Conservation (phyloP, 2,888 invertebrate species). For the Ellobium chinense region DNA sequence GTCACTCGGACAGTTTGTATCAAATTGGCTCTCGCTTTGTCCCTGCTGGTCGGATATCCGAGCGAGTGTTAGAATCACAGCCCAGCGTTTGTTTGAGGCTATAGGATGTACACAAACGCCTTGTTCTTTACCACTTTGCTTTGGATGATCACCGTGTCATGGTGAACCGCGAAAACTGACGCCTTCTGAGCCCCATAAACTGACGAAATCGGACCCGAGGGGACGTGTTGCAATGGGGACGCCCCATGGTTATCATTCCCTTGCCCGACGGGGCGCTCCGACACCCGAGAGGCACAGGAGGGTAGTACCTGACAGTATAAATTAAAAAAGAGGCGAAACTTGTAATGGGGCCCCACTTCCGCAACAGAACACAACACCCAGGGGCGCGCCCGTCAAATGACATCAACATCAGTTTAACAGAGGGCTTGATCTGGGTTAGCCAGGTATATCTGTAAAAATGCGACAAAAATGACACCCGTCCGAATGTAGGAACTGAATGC, state of each 20-base stretch:
- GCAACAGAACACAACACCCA: background rate
- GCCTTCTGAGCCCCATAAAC: background rate
- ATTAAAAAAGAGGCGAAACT: background rate
- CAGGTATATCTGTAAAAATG: background rate
- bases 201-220: background rate
- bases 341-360: background rate
- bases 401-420: background rate
- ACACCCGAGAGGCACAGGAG: background rate
- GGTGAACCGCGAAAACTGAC: conserved; percentile 24
- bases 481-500: too few relatives aligned
- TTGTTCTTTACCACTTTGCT: background rate
- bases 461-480: too few relatives aligned
- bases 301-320: background rate
- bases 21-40: background rate
- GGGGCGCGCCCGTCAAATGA: background rate
- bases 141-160: background rate
- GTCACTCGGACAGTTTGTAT: background rate
- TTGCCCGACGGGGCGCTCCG: background rate
- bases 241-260: background rate
- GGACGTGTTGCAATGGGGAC: background rate
- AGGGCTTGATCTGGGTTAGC: background rate
- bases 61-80: background rate
- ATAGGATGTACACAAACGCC: too few relatives aligned
- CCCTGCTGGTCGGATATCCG: background rate
- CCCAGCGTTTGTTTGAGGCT: background rate